Base-by-base conservation (phyloP, 2,797 vertebrate genomes). In the Pyrocephalus nanus region DNA sequence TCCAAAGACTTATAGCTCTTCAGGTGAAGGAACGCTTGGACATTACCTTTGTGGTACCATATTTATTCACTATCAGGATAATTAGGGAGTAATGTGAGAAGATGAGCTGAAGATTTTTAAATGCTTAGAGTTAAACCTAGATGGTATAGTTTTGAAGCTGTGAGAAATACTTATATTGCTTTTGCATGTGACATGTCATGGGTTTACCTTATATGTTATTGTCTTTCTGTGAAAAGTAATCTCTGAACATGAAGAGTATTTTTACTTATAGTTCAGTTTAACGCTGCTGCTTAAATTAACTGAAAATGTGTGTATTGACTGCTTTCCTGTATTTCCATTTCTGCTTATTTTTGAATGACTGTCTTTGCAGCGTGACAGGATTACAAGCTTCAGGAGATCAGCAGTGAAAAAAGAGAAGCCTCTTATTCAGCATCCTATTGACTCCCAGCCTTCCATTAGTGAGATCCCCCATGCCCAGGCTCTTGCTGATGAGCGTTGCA, bases 331-430 rank as follows among this genome's bases (percentile, higher is more conserved):
- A 2, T 69, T 65, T 51, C 42, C 36, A 21, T 84, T 76, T 64
- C 22, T 88, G 36, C 69, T 88, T 15, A 93, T 72, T 83, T 92
- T 93, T 78, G 74, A 34, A 90, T 72, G 94, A 34, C 55, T 93
- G 78, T 96, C 62, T 97, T 98, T 98, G 76, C 98, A 99, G 99
- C 99, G 99, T 81, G 99, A 99, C 97, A 98, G 99, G 78, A 98
- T 99, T 76, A 99, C 99, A 94, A 99, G 99, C 98, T 99, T 99
- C 97, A 98, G 99, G 92, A 99, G 99, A 97, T 98, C 98, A 5
- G 98, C 98, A 50, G 98, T 92, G 93, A 99, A 99, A 96, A 99
- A 98, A 95, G 99, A 99, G 93, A 99, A 99, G 95, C 99, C 96
- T 45, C 93, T 99, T 15, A 99, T 99, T 61, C 99, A 99, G 94